Conservation (phyloP, 1,140 invertebrate genomes). For the Cydia strobilella region DNA sequence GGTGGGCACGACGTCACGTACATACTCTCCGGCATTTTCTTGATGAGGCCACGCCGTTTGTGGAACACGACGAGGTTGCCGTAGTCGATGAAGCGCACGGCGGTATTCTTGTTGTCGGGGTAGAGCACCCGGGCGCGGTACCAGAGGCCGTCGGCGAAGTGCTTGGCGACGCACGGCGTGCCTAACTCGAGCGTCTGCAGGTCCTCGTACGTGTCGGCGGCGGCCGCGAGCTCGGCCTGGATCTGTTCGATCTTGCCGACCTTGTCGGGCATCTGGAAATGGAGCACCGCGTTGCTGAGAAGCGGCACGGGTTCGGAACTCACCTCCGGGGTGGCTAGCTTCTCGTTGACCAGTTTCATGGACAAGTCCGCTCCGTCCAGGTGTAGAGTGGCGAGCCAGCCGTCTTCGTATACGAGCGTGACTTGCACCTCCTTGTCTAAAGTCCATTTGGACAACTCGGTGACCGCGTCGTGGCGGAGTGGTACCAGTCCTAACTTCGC, state of each 20-base stretch:
- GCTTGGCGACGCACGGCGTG: slow-evolving; percentile 86
- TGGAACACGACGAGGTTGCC: slow-evolving; percentile 88
- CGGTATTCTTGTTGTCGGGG: slow-evolving; percentile 84
- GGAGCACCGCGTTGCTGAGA: slow-evolving; percentile 82
- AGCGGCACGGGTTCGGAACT: slow-evolving; percentile 50
- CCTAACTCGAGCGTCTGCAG: slow-evolving; percentile 82
- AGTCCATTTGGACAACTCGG: slow-evolving; percentile 65
- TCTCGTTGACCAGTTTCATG: slow-evolving; percentile 69
- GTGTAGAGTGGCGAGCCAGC: slow-evolving; percentile 69
- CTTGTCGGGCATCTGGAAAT: slow-evolving; percentile 81
- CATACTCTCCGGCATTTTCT: slow-evolving; percentile 81
- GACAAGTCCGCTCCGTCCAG: slow-evolving; percentile 66
- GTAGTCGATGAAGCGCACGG: slow-evolving; percentile 91
- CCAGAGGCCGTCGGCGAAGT: slow-evolving; percentile 87
- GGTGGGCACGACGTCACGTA: slow-evolving; percentile 82
- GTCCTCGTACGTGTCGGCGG: slow-evolving; percentile 72
- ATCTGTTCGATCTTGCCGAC: slow-evolving; percentile 78
- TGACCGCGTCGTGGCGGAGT: slow-evolving; percentile 53
- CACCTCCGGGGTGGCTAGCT: slow-evolving; percentile 60
- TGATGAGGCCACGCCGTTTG: slow-evolving; percentile 81
- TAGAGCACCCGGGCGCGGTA: slow-evolving; percentile 91
- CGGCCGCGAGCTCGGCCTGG: slow-evolving; percentile 82
- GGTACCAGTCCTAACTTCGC: slow-evolving; percentile 69
- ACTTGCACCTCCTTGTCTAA: slow-evolving; percentile 69
- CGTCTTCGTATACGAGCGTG: slow-evolving; percentile 65